These are phyloP conservation scores for Psococerastis gibbosa DNA, from an alignment of 2,888 invertebrate genomes.

Conservation along the genomic window DNA sequence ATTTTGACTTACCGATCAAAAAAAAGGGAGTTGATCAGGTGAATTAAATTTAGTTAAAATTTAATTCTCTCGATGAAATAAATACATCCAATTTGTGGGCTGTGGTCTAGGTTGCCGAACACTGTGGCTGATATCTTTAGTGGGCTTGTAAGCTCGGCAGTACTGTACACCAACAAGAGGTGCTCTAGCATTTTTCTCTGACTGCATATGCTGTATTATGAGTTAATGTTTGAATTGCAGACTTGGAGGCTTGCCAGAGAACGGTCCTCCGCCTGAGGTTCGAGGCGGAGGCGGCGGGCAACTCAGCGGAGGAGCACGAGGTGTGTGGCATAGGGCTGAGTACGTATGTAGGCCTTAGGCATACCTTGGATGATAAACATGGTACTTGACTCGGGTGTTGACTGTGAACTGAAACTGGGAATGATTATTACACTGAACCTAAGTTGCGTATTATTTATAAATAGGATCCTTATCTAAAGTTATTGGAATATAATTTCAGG, in stretches of 20 bases:
- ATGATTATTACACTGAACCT: not conserved
- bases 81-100: too few species aligned
- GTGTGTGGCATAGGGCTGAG: not conserved
- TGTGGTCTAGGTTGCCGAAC: not conserved
- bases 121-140: not conserved
- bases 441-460: not conserved
- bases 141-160: too few species aligned
- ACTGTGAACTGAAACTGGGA: not conserved
- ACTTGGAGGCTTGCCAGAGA: not conserved
- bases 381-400: too few species aligned
- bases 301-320: not conserved
- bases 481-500: constrained; percentile 33
- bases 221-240: not conserved
- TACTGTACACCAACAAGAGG: too few species aligned
- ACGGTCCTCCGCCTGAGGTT: not conserved
- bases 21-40: too few species aligned
- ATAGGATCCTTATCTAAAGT: constrained; percentile 23
- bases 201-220: not conserved
- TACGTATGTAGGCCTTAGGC: too few species aligned
- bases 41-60: too few species aligned
- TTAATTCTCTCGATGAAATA: too few species aligned
- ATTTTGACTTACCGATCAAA: too few species aligned
- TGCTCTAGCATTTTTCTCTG: not conserved
- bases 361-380: too few species aligned
- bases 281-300: not conserved